A percentile compares a stretch with the other conserved stretches of the same genome.
These are phyloP conservation scores for Microplitis deprimator DNA, from an alignment of 2,888 invertebrate genomes.

Conservation along the genomic window DNA sequence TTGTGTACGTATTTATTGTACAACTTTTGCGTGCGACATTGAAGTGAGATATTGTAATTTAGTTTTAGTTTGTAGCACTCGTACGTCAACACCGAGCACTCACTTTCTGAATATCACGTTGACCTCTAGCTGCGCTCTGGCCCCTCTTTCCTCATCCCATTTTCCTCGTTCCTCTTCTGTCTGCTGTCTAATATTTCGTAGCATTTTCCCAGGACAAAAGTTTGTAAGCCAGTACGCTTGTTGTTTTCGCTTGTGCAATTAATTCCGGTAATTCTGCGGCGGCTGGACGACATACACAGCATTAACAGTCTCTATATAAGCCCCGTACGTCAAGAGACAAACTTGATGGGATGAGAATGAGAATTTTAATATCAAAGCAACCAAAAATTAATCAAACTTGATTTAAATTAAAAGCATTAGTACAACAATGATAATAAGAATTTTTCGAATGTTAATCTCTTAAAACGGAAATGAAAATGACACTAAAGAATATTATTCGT, in stretches of 20 bases:
- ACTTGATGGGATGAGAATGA: not conserved
- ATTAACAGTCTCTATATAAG: not conserved
- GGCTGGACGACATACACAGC: not conserved
- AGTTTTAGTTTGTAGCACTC: conserved; percentile 1
- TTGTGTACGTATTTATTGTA: not conserved
- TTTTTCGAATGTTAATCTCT: too few relatives aligned
- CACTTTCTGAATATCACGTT: not conserved
- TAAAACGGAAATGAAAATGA: too few relatives aligned
- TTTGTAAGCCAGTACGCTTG: not conserved
- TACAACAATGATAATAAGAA: too few relatives aligned
- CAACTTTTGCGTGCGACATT: not conserved
- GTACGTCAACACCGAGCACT: not conserved
- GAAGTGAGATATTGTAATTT: conserved; percentile 1
- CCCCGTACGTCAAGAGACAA: not conserved
- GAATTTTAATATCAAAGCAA: not conserved
- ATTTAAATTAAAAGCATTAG: not conserved
- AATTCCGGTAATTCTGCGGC: not conserved
- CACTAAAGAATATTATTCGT: too few relatives aligned
- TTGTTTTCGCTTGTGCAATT: not conserved
- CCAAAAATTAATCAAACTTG: not conserved
- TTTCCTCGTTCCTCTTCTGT: not conserved
- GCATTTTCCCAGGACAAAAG: not conserved
- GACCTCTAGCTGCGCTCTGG: too few relatives aligned
- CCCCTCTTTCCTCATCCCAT: too few relatives aligned
- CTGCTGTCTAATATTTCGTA: not conserved